These are phyloP conservation scores for Stegastes partitus DNA, from an alignment of 2,113 vertebrate species.

Conservation along the genomic window DNA sequence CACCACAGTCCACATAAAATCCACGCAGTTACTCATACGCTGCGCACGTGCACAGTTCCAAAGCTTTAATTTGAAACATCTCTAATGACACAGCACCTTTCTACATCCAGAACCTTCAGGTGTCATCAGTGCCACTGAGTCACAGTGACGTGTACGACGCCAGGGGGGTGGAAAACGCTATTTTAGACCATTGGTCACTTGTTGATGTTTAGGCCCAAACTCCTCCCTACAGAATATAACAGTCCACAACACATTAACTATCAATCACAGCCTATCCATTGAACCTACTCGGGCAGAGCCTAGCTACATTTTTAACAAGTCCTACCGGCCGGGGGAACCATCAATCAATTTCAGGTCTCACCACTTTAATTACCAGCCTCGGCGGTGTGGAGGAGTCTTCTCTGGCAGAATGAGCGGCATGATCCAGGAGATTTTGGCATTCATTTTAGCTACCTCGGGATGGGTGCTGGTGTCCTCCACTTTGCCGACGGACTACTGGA, in stretches of 20 bases:
- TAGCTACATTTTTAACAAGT: conserved; percentile 30
- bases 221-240: conserved; percentile 77
- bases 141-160: conserved; percentile 44
- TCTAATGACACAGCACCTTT: not conserved
- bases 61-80: conserved; percentile 18
- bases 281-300: conserved; percentile 37
- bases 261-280: conserved; percentile 64
- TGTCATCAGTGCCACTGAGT: conserved; percentile 22
- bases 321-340: conserved; percentile 2
- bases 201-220: conserved; percentile 66
- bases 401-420: conserved; percentile 82
- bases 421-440: conserved; percentile 90
- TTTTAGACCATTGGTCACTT: conserved; percentile 51
- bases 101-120: conserved; percentile 2
- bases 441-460: conserved; percentile 87
- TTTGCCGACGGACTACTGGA: conserved; percentile 95
- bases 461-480: conserved; percentile 94
- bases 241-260: conserved; percentile 80
- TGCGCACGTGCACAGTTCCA: not conserved
- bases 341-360: conserved; percentile 26
- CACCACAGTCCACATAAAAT: not conserved
- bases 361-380: not conserved
- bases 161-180: conserved; percentile 29
- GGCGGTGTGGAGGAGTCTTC: conserved; percentile 15
- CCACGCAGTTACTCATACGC: not conserved